These are phyloP conservation scores for Zeus faber DNA, from an alignment of 2,113 vertebrate species.

Conservation along the genomic window DNA sequence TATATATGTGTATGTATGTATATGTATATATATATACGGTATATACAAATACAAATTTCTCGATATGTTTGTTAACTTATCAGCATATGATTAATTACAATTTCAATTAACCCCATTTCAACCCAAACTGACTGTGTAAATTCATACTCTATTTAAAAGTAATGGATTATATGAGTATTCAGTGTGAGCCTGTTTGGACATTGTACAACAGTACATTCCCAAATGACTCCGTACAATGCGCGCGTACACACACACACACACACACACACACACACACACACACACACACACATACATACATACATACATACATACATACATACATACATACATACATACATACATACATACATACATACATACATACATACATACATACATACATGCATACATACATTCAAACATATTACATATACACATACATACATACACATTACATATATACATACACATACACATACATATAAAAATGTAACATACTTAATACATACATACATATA, in stretches of 20 bases:
- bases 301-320: conserved; percentile 5
- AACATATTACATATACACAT: conserved; percentile 2
- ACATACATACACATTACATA: conserved; percentile 2
- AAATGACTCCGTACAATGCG: neutral
- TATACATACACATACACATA: conserved; percentile 5
- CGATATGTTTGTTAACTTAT: neutral
- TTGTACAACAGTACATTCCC: neutral
- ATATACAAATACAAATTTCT: neutral
- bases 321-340: conserved; percentile 1
- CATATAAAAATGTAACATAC: no score
- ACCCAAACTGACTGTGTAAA: no score
- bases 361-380: conserved; percentile 11
- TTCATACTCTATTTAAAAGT: no score
- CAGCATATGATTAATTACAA: no score
- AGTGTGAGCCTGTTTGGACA: no score
- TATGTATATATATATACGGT: neutral
- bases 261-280: conserved; percentile 9
- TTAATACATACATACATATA: conserved; percentile 10
- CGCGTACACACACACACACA: neutral
- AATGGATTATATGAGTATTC: no score
- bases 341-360: conserved; percentile 6
- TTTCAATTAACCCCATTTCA: no score
- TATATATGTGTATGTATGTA: neutral
- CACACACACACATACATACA: conserved; percentile 1
- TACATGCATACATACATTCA: conserved; percentile 7